phyloP scores from a whole-genome alignment of 2,113 vertebrate species.

The Sander lucioperca region DNA sequence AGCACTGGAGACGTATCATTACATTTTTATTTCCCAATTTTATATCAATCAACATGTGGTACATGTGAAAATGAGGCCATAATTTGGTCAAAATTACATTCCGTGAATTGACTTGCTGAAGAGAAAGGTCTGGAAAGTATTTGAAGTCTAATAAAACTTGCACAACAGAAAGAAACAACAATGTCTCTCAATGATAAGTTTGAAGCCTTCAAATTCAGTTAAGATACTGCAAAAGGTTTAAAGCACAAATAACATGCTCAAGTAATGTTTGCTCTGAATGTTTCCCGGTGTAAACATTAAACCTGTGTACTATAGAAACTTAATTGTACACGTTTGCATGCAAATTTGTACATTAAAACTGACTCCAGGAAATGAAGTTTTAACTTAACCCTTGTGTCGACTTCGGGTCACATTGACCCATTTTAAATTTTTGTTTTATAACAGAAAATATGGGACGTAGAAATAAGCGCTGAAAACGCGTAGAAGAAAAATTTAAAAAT shows the following conservation, averaged over 20 bases:
- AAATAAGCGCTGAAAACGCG: too few relatives aligned
- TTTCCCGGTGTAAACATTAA: not conserved
- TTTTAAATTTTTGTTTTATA: too few relatives aligned
- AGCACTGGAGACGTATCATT: conserved; percentile 10
- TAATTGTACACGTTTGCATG: not conserved
- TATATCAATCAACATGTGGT: conserved; percentile 28
- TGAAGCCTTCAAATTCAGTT: not conserved
- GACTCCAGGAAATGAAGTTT: not conserved
- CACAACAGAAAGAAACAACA: conserved; percentile 18
- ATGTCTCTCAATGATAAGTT: not conserved
- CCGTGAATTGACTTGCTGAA: conserved; percentile 45
- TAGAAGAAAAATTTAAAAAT: too few relatives aligned
- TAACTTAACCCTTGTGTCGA: too few relatives aligned
- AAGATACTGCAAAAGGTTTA: not conserved
- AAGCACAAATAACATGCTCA: not conserved
- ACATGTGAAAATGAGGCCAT: conserved; percentile 10
- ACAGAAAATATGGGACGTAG: too few relatives aligned
- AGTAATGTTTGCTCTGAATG: not conserved
- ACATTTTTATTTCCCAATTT: conserved; percentile 17
- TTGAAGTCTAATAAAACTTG: conserved; percentile 49
- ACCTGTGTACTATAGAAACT: not conserved
- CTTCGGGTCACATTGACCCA: too few relatives aligned
- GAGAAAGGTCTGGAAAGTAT: conserved; percentile 3
- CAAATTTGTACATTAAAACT: not conserved
- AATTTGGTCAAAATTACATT: conserved; percentile 39